Conservation (phyloP, 1,140 invertebrate species). For the Drosophila punjabiensis region DNA sequence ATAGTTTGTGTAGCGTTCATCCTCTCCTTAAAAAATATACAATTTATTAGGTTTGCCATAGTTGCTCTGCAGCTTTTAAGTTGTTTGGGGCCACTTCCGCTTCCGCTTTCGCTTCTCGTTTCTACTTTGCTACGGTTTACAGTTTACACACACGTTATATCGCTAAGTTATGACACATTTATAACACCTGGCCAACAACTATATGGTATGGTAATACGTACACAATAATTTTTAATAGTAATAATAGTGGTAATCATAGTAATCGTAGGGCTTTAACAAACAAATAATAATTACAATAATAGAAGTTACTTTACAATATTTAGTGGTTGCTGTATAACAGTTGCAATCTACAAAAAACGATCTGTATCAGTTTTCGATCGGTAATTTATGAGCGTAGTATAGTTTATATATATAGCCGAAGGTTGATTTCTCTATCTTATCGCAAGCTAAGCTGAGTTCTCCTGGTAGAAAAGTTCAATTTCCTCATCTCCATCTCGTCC, state of each 20-base stretch:
- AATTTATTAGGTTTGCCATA: conserved; percentile 61
- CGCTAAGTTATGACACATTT: conserved; percentile 51
- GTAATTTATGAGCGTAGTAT: conserved; percentile 48
- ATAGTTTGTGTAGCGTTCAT: conserved; percentile 31
- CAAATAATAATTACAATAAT: conserved; percentile 43
- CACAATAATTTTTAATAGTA: conserved; percentile 51
- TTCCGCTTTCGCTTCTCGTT: background rate
- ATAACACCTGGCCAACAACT: conserved; percentile 47
- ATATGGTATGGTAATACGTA: conserved; percentile 37
- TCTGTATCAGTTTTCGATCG: conserved; percentile 57
- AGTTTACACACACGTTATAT: conserved; percentile 45
- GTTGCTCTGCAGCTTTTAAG: conserved; percentile 54
- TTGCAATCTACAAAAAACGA: conserved; percentile 68
- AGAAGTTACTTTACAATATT: conserved; percentile 54
- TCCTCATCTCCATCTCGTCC: conserved; percentile 1
- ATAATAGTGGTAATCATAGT: conserved; percentile 47
- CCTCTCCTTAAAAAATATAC: conserved; percentile 52
- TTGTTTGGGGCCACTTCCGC: conserved; percentile 26
- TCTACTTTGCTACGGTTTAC: conserved; percentile 40
- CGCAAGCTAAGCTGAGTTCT: conserved; percentile 53
- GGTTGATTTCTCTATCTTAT: conserved; percentile 43
- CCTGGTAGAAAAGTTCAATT: conserved; percentile 37
- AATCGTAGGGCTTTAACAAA: conserved; percentile 50
- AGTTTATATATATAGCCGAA: conserved; percentile 50
- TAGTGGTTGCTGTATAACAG: conserved; percentile 67